phyloP scores from a whole-genome alignment of 2,113 vertebrate species.

The Peromyscus maniculatus region DNA sequence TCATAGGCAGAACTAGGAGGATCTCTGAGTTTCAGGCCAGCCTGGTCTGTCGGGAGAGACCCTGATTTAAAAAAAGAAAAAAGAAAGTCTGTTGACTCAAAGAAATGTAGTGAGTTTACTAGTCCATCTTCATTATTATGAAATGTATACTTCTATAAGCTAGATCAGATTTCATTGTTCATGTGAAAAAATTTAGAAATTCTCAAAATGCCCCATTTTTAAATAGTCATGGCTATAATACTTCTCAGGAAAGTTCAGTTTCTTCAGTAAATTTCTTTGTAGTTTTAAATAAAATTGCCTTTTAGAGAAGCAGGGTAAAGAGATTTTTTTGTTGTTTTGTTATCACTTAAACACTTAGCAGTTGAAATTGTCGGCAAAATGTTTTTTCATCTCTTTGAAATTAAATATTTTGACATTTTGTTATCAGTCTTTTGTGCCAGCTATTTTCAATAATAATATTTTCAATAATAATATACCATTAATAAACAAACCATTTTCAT shows the following conservation, averaged over 20 bases:
- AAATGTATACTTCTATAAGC: slow-evolving; percentile 76
- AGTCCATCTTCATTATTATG: slow-evolving; percentile 58
- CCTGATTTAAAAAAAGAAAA: not conserved
- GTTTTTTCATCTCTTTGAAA: not conserved
- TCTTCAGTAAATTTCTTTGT: not conserved
- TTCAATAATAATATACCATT: slow-evolving; percentile 32
- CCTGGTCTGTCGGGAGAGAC: not conserved
- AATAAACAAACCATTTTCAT: slow-evolving; percentile 21
- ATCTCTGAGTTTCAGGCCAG: not conserved
- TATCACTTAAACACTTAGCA: not conserved
- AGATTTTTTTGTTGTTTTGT: not conserved
- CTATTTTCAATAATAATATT: slow-evolving; percentile 52
- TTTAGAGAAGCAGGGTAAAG: slow-evolving; percentile 23
- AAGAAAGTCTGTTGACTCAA: not conserved
- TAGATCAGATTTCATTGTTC: slow-evolving; percentile 9
- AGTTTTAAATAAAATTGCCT: slow-evolving; percentile 19
- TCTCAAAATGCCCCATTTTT: slow-evolving; percentile 8
- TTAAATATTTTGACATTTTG: slow-evolving; percentile 50
- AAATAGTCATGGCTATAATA: not conserved
- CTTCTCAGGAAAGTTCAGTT: slow-evolving; percentile 54
- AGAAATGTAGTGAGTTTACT: slow-evolving; percentile 57
- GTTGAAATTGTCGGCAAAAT: slow-evolving; percentile 23
- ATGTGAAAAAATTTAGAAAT: slow-evolving; percentile 35
- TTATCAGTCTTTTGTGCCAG: not conserved
- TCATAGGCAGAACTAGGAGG: not conserved